Evolutionary conservation across 2,113 vertebrate genomes (phyloP).

Genomic region (Gallinago jamesoni): DNA sequence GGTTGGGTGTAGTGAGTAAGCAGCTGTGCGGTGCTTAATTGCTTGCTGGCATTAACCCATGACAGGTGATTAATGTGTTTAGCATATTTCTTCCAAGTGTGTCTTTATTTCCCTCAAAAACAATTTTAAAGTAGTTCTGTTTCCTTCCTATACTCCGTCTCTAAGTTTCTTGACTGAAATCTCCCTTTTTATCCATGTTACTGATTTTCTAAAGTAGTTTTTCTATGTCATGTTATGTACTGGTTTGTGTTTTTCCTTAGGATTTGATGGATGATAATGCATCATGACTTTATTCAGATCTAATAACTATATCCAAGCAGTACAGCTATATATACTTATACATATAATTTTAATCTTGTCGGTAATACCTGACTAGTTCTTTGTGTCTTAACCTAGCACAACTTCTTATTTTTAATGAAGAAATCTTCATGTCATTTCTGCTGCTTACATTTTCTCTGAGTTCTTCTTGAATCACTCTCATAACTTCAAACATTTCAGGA

Average conservation of each 20-base stretch:
- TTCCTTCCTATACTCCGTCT: background rate
- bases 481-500: background rate
- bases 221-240: background rate
- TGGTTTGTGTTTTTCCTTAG: background rate
- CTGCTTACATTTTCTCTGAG: background rate
- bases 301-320: background rate
- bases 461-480: background rate
- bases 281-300: background rate
- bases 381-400: background rate
- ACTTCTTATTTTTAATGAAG: background rate
- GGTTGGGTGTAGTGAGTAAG: fast-evolving
- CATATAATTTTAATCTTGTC: background rate
- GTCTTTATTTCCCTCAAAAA: background rate
- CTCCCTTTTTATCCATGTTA: background rate
- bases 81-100: background rate
- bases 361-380: background rate
- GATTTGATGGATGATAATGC: background rate
- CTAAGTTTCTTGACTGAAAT: background rate
- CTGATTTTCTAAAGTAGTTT: background rate
- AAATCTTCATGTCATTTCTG: background rate
- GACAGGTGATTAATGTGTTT: background rate
- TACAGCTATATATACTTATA: background rate
- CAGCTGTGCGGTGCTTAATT: background rate
- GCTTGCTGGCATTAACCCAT: background rate
- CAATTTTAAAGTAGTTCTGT: background rate